A percentile compares a stretch with the other conserved stretches of the same genome.
phyloP scores from a whole-genome alignment of 2,113 vertebrate genomes.

The Oryctolagus cuniculus region DNA sequence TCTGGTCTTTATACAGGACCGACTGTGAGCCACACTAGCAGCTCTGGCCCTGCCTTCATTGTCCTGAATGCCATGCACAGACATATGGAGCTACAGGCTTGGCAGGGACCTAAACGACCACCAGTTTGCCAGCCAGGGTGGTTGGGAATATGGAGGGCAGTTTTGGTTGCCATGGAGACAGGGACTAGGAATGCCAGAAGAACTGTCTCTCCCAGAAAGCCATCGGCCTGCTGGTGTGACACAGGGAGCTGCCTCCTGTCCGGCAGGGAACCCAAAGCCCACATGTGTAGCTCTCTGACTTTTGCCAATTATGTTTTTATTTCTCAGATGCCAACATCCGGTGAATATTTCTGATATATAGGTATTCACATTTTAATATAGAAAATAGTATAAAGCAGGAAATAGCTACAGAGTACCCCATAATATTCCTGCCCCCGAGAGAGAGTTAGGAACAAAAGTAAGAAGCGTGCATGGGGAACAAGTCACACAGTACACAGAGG shows the following conservation, averaged over 20 bases:
- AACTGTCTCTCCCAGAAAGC: background rate
- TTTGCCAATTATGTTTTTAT: background rate
- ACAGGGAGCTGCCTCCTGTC: background rate
- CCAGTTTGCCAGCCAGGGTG: background rate
- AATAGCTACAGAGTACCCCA: background rate
- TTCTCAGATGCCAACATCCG: background rate
- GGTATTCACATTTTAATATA: background rate
- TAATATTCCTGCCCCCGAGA: background rate
- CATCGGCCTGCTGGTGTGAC: background rate
- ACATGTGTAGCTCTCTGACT: background rate
- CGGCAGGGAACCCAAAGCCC: background rate
- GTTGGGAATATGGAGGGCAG: background rate
- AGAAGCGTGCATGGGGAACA: background rate
- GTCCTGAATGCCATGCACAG: constrained; percentile 8
- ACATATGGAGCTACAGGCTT: background rate
- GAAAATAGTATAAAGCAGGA: background rate
- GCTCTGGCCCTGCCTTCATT: background rate
- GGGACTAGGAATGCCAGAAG: background rate
- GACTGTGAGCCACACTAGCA: background rate
- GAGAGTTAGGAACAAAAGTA: background rate
- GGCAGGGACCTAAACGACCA: background rate
- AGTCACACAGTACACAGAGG: background rate
- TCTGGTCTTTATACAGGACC: background rate
- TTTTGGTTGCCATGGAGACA: background rate
- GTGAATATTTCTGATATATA: background rate